A percentile compares a stretch with the other conserved stretches of the same genome.
Conservation (phyloP, 2,888 invertebrate species). For the Drosophila buzzatii region DNA sequence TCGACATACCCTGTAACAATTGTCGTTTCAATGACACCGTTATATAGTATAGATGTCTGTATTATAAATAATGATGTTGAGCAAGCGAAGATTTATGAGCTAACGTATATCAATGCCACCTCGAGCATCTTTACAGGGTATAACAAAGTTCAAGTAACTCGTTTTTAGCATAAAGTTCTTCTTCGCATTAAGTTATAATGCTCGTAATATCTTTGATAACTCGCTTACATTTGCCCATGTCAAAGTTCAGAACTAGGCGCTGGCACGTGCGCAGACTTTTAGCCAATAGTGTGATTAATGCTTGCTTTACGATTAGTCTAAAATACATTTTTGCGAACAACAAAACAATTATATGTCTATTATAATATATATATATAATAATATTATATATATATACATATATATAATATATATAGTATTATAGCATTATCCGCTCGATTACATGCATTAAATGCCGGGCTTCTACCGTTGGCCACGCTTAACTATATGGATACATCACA, state of each 20-base stretch:
- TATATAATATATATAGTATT: background rate
- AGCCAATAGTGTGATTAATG: background rate
- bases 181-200: background rate
- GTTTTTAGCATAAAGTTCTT: background rate
- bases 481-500: background rate
- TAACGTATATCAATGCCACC: background rate
- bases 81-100: background rate
- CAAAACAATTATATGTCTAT: conserved; percentile 28
- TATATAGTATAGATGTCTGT: too few relatives aligned
- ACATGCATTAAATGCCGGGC: conserved; percentile 56
- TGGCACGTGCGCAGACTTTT: conserved; percentile 15
- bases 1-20: background rate
- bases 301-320: conserved; percentile 4
- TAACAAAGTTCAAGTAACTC: background rate
- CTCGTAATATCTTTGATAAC: background rate
- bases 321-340: conserved; percentile 15
- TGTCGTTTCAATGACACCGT: background rate
- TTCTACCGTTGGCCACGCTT: conserved; percentile 25
- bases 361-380: too few relatives aligned
- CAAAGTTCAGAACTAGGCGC: conserved; percentile 3
- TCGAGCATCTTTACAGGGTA: background rate
- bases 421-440: conserved; percentile 65
- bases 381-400: too few relatives aligned
- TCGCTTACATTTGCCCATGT: conserved; percentile 5
- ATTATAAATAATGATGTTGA: background rate